Base-by-base conservation (phyloP, 1,140 invertebrate species). In the Drosophila athabasca region DNA sequence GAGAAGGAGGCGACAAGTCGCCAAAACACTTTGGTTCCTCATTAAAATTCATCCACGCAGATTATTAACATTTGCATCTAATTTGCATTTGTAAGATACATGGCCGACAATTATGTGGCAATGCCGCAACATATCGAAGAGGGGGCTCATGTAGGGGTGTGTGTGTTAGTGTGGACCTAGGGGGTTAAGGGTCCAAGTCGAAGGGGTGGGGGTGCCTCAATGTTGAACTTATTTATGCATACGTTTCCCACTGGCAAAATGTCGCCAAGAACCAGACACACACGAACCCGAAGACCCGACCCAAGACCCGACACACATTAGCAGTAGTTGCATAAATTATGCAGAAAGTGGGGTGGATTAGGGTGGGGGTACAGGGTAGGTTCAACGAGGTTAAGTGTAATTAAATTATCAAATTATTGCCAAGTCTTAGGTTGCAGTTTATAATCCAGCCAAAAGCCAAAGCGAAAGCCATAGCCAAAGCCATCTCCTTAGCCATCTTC, bases 381-480 rank as follows among this genome's bases (percentile, higher is more conserved):
- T 88, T 87, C 71, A 87, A 83, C 75, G 83, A 79, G 82, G 82
- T 87, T 87, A 87, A 87, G 82, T 87, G 82, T 88, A 87, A 87
- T 87, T 87, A 88, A 82, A 87, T 87, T 87, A 87, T 88, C 83
- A 87, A 87, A 87, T 87, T 87, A 87, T 87, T 87, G 79, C 78
- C 83, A 79, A 79, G 82, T 88, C 82, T 87, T 88, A 83, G 83
- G 62, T 88, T 88, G 82, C 82, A 82, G 83, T 87, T 88, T 88
- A 82, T 88, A 85, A 85, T 82, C 74, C 26, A 39, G 35, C 0
- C 4, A 8, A 31, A 7, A 7, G 26, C 54, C 59, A 58, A 62
- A 69, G 53, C 73, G 76, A 9, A 9, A 68, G 59, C 58, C 22
- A 62, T 67, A n/a, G 29, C 44, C 3, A 31, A 9, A 5, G 24